Conservation (phyloP, 2,888 invertebrate species). For the Cephus nigrinus region DNA sequence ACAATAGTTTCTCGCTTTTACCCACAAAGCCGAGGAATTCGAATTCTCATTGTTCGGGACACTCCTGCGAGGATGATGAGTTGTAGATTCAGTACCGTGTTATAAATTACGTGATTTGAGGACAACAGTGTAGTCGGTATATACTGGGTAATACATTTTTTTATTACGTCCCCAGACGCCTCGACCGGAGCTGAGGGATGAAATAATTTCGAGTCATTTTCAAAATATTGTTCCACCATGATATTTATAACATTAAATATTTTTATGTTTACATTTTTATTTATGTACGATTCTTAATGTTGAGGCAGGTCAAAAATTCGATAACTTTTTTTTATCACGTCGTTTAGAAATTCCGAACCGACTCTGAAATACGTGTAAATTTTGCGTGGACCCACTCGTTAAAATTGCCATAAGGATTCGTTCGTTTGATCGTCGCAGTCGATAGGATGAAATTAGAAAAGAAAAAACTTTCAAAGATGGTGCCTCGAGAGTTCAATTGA, state of each 20-base stretch:
- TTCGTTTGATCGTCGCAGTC: neutral
- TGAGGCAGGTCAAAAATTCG: neutral
- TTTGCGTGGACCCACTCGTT: neutral
- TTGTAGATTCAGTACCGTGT: conserved; percentile 10
- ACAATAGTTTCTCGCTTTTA: conserved; percentile 2
- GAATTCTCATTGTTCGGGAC: conserved; percentile 20
- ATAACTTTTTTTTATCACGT: no score
- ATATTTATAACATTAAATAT: neutral
- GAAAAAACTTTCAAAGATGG: neutral
- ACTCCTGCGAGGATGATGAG: conserved; percentile 18
- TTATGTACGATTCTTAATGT: neutral
- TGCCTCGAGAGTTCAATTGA: neutral
- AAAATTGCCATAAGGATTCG: neutral
- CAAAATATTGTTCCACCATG: no score
- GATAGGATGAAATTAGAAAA: neutral
- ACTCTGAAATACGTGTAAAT: neutral
- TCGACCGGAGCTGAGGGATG: neutral
- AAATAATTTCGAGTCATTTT: no score
- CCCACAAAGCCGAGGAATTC: conserved; percentile 13
- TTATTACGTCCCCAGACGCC: neutral
- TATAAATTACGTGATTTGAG: neutral
- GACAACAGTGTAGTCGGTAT: neutral
- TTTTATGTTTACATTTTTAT: neutral
- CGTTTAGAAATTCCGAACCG: neutral
- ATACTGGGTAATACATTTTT: neutral